Evolutionary conservation across 2,797 vertebrate genomes (phyloP).

Genomic region (Nyctalus aviator): DNA sequence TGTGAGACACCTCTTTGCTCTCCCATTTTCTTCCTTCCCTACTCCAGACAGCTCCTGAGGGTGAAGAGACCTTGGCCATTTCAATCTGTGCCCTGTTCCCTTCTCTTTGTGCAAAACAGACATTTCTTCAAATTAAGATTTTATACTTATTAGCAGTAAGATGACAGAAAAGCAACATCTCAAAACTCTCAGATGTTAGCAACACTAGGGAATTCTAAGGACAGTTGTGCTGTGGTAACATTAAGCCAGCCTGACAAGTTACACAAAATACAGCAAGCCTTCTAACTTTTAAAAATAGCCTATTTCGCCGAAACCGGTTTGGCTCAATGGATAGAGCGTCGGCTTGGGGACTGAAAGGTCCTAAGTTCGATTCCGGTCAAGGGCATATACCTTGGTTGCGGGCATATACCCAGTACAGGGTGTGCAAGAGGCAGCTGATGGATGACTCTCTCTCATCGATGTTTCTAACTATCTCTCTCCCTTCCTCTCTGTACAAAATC

Average conservation of each 20-base stretch:
- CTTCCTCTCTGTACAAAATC: no score
- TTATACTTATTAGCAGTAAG: background rate
- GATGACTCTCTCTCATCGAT: no score
- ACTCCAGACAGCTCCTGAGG: background rate
- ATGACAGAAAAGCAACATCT: background rate
- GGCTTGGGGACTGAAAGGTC: no score
- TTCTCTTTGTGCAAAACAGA: background rate
- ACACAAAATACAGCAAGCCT: background rate
- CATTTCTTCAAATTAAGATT: background rate
- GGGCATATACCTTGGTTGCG: no score
- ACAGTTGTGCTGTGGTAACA: background rate
- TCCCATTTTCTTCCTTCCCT: background rate
- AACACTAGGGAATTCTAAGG: background rate
- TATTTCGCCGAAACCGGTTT: no score
- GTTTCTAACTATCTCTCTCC: no score
- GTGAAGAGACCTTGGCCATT: background rate
- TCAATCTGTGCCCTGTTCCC: background rate
- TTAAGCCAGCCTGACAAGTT: slow-evolving; percentile 21
- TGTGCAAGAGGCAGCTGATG: no score
- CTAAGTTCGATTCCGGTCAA: no score
- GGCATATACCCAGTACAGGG: no score
- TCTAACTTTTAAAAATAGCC: slow-evolving; percentile 16
- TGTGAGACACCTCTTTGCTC: background rate
- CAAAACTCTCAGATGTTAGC: background rate
- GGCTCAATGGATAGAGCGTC: no score